Evolutionary conservation across 92 coral and sea anemone species (phyloP).

Genomic region (Heliopora coerulea): DNA sequence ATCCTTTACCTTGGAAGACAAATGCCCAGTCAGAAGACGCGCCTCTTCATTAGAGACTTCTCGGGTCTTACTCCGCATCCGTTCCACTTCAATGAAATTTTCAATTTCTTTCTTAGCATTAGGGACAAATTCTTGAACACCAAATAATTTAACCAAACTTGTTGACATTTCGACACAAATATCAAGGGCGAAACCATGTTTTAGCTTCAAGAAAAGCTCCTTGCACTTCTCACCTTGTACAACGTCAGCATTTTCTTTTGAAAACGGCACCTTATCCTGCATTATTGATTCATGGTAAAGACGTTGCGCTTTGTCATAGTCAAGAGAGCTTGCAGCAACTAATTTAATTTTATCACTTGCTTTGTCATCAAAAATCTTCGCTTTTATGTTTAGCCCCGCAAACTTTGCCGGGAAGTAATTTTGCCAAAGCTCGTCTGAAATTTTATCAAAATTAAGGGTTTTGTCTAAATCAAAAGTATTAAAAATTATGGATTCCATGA

Average conservation of each 20-base stretch:
- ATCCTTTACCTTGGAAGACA: constrained; percentile 48
- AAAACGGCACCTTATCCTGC: neutral
- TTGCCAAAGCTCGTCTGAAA: neutral
- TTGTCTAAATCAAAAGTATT: neutral
- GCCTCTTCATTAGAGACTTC: constrained; percentile 29
- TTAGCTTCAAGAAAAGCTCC: neutral
- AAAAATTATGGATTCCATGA: neutral
- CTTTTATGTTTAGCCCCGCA: neutral
- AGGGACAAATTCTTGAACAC: neutral
- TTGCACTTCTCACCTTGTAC: neutral
- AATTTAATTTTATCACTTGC: neutral
- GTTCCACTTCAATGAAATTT: neutral
- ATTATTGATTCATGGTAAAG: neutral
- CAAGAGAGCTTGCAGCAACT: neutral
- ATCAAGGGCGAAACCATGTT: neutral
- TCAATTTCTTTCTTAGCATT: neutral
- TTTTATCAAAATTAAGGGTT: neutral
- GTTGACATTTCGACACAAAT: neutral
- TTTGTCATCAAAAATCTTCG: neutral
- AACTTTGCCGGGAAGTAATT: neutral
- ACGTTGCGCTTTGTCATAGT: neutral
- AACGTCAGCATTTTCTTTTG: neutral
- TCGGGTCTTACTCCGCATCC: neutral
- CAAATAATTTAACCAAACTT: neutral
- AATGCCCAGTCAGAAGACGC: constrained; percentile 51